These are phyloP conservation scores for Phrynocephalus forsythii DNA, from an alignment of 2,797 vertebrate genomes.

Conservation along the genomic window DNA sequence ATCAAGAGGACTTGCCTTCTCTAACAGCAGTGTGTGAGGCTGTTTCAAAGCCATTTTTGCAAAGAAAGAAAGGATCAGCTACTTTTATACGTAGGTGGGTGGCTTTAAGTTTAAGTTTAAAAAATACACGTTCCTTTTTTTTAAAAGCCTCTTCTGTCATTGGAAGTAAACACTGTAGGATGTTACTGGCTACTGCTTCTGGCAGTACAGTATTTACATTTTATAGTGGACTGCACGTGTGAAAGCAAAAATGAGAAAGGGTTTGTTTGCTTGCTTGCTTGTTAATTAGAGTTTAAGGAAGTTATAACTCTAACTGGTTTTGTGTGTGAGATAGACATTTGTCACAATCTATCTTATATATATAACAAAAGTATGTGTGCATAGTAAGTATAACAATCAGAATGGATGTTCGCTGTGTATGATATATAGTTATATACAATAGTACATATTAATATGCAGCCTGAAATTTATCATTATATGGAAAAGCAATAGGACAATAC, in stretches of 20 bases:
- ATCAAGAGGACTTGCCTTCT: constrained; percentile 13
- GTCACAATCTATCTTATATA: no score
- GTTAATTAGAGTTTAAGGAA: not conserved
- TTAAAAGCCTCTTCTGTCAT: not conserved
- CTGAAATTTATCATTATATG: not conserved
- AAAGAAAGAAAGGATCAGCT: not conserved
- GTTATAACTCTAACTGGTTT: not conserved
- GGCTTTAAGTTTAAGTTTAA: not conserved
- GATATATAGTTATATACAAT: not conserved
- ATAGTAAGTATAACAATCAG: no score
- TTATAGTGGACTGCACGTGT: not conserved
- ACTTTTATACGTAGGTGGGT: not conserved
- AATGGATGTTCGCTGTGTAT: not conserved
- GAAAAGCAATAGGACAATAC: not conserved
- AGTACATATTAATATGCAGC: not conserved
- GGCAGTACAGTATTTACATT: not conserved
- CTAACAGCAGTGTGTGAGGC: constrained; percentile 14
- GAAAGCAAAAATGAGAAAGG: no score
- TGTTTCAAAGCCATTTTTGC: constrained; percentile 16
- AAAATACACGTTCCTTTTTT: not conserved
- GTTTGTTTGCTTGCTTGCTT: no score
- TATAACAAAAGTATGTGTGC: no score
- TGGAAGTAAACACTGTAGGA: not conserved
- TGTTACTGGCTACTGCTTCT: no score
- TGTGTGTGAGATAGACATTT: not conserved